Evolutionary conservation across 2,113 vertebrate species (phyloP), one percentile per base, ranked within the genome.

Genomic region (Gymnocephalus cernua): DNA sequence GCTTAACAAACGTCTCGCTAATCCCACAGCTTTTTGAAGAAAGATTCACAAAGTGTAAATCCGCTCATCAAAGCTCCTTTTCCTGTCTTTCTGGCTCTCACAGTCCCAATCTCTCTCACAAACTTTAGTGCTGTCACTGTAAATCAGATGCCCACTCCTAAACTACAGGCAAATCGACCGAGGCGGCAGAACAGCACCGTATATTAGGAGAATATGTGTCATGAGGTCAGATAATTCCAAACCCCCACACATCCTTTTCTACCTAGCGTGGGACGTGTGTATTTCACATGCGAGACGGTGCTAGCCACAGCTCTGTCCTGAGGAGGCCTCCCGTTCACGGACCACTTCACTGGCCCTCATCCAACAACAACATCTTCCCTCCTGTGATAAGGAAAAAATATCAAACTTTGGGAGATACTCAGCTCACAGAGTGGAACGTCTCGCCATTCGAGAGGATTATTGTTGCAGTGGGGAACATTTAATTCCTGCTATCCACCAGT

Each of bases 241-340:
- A 62, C 47, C 80, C 79, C 80, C 67, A 38, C 71, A n/a, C 59
- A 48, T 47, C 79, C 56, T 54, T 56, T 65, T 57, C 73, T 68
- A n/a, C 64, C 70, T 38, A 59, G 64, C 0, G 25, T n/a, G 50
- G 64, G 72, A 89, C 77, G 76, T 2, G 0, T 73, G 68, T 79
- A 61, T 88, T 89, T 89, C 80, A 66, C 58, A 58, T 85, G 82
- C 68, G 85, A 84, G 88, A 82, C 78, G 38, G 92, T 89, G 81
- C 90, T 92, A 89, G 90, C 86, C 85, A 79, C 91, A 86, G 89
- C 79, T 73, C 86, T 62, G 79, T 79, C 81, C 82, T 70, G 75
- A 71, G 57, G 82, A 88, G 83, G 62, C 75, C 83, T 88, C 88
- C 91, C 67, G 11, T 91, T 91, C 85, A 93, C 47, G 59, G 65